Evolutionary conservation across 2,113 vertebrate species (phyloP).

Genomic region (Paedocypris sp.): DNA sequence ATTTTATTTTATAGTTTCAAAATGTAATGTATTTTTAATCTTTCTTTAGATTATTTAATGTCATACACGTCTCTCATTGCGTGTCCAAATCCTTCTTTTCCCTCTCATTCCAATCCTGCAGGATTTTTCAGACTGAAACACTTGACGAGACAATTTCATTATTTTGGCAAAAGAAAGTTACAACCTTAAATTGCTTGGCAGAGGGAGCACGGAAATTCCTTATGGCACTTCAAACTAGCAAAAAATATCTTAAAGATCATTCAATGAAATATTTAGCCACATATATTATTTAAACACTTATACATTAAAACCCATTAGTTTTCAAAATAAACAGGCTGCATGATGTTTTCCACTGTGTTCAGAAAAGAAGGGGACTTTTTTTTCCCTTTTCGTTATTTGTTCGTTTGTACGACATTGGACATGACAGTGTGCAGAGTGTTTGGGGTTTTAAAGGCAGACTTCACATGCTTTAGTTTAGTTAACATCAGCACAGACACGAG

Average conservation of each 20-base stretch:
- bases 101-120: neutral
- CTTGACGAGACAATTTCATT: conserved; percentile 55
- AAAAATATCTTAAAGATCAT: conserved; percentile 52
- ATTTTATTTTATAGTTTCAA: no score
- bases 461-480: conserved; percentile 63
- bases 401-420: conserved; percentile 51
- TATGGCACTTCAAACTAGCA: conserved; percentile 49
- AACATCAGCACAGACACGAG: conserved; percentile 55
- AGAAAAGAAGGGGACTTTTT: conserved; percentile 30
- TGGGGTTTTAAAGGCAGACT: conserved; percentile 46
- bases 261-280: conserved; percentile 61
- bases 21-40: no score
- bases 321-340: conserved; percentile 52
- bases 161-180: conserved; percentile 57
- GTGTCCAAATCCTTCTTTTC: neutral
- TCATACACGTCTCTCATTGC: neutral
- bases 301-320: conserved; percentile 69
- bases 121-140: neutral
- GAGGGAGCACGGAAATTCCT: conserved; percentile 29
- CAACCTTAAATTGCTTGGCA: conserved; percentile 50
- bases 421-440: conserved; percentile 51
- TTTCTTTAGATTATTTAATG: no score
- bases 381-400: conserved; percentile 37
- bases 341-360: conserved; percentile 26
- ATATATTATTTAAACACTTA: conserved; percentile 67